phyloP scores from a whole-genome alignment of 2,113 vertebrate species.

The Nyctereutes procyonoides region DNA sequence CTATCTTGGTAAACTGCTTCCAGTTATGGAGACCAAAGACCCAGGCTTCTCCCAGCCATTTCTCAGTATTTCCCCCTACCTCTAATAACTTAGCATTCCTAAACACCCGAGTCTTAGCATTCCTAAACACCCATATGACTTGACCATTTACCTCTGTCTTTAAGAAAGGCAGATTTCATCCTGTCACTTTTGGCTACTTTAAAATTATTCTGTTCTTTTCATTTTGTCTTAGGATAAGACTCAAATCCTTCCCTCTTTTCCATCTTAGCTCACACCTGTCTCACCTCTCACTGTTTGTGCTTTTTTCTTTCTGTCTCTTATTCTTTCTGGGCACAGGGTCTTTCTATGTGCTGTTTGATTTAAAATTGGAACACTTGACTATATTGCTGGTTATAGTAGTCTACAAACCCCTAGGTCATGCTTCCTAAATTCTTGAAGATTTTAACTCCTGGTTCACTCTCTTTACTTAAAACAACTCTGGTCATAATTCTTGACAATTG shows the following conservation, averaged over 20 bases:
- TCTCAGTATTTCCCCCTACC: not conserved
- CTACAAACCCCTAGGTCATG: not conserved
- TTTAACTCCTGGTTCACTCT: not conserved
- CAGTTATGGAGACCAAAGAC: not conserved
- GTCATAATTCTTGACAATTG: not conserved
- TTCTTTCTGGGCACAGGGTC: not conserved
- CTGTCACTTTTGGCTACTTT: not conserved
- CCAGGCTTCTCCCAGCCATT: not conserved
- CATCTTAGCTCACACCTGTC: not conserved
- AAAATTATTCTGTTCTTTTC: not conserved
- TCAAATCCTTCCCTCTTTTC: not conserved
- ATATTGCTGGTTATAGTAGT: not conserved
- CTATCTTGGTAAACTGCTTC: not conserved
- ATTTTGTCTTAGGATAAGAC: not conserved
- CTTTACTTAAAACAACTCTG: not conserved
- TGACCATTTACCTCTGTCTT: not conserved
- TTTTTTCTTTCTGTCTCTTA: not conserved
- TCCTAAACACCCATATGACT: not conserved
- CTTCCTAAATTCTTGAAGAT: not conserved
- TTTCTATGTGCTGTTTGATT: not conserved
- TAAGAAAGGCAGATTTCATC: not conserved
- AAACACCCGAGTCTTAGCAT: not conserved
- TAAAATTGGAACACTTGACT: not conserved
- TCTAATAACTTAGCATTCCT: not conserved
- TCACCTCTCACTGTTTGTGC: not conserved